Evolutionary conservation across 2,113 vertebrate genomes (phyloP), one percentile per base, ranked within the genome.

Genomic region (Coptodon bakossiorum): DNA sequence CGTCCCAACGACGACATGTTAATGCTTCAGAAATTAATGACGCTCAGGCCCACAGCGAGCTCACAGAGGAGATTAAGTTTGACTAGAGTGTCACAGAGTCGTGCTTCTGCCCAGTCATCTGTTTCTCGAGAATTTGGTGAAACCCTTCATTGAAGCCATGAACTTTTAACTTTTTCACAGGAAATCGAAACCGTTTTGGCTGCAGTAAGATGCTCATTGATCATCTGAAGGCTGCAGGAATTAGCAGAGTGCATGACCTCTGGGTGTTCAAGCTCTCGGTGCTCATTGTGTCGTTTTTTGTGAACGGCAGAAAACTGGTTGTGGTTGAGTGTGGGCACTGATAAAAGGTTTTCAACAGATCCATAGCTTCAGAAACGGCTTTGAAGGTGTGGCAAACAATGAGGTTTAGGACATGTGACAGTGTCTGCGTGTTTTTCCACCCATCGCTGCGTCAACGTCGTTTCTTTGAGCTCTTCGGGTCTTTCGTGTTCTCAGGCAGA

Each of bases 341-440:
- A 31, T 31, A 31, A n/a, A 66, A 66, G 61, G 31, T 38, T n/a
- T 31, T 38, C 61, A 66, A 12, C 10, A 56, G 34, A 38, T n/a
- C 16, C 29, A n/a, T 66, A 0, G 17, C 61, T 38, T 66, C 61
- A n/a, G 31, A 19, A 3, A 36, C 0, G 6, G 2, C 31, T 10
- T 36, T n/a, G 17, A 19, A 66, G 17, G 10, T 24, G 22, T 24
- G 3, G 0, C 59, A 36, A 36, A 36, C 16, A 3, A 4, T 12
- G 31, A 12, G 4, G 9, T 66, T 66, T n/a, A 36, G 31, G 10
- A n/a, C 31, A 66, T 7, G 61, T 66, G 59, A 36, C 31, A 0
- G 48, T 17, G 16, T 52, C 17, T 63, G 3, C 17, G 1, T 12
- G 17, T n/a, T n/a, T 66, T 66, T 36, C 2, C 4, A 12, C 31